These are phyloP conservation scores for Cynoglossus semilaevis DNA, from an alignment of 2,113 vertebrate species.

Conservation along the genomic window DNA sequence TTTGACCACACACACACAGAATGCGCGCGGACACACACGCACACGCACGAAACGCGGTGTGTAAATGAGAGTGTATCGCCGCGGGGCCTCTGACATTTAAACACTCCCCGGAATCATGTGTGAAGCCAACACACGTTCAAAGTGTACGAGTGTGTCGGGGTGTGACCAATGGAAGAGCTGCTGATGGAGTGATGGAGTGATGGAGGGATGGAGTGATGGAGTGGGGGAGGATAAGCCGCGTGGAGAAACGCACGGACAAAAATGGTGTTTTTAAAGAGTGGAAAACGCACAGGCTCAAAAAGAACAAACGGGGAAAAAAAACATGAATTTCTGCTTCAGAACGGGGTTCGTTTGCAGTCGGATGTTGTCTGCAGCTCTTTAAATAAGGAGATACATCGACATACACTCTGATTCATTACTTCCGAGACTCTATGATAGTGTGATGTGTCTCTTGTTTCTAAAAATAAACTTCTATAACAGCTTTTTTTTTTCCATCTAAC, in stretches of 20 bases:
- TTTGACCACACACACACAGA: constrained; percentile 58
- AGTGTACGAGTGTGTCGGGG: background rate
- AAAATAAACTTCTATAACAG: no score
- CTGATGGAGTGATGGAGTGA: background rate
- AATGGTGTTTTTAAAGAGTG: background rate
- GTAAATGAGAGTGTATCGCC: constrained; percentile 52
- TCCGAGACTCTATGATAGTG: no score
- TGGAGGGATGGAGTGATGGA: background rate
- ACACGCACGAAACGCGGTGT: constrained; percentile 21
- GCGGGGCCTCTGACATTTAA: constrained; percentile 63
- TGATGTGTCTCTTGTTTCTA: no score
- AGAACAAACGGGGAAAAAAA: background rate
- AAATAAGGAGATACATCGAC: background rate
- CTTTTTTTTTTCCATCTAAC: no score
- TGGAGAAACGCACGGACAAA: no score
- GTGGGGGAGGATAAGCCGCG: background rate
- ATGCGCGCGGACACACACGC: constrained; percentile 35
- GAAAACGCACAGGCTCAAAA: background rate
- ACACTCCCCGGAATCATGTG: constrained; percentile 40
- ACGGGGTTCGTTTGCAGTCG: no score
- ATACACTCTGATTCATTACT: no score
- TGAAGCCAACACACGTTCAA: constrained; percentile 3
- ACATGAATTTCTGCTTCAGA: no score
- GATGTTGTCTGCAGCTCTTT: no score
- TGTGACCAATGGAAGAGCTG: constrained; percentile 23